Evolutionary conservation across 2,888 invertebrate species (phyloP).

Genomic region (Vanessa cardui): DNA sequence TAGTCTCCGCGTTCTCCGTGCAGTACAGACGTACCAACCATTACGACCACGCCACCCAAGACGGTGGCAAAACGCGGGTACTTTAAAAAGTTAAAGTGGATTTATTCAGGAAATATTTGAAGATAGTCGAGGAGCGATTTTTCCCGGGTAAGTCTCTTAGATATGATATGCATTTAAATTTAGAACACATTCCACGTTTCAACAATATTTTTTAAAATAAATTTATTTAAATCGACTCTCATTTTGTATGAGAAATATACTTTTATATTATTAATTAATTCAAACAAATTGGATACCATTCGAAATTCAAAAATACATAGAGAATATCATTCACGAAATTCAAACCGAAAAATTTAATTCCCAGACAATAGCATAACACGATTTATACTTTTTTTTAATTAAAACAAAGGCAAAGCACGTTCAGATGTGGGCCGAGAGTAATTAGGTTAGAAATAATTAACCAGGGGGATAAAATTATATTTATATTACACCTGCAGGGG

Average conservation of each 20-base stretch:
- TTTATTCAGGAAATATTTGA: conserved; percentile 49
- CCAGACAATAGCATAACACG: not conserved
- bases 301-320: too few relatives aligned
- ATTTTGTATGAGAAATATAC: not conserved
- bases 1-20: conserved; percentile 30
- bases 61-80: conserved; percentile 42
- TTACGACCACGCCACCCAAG: conserved; percentile 34
- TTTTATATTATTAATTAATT: not conserved
- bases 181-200: not conserved
- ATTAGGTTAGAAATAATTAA: conserved; percentile 77
- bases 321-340: not conserved
- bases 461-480: conserved; percentile 39
- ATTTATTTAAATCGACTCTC: conserved; percentile 2
- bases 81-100: conserved; percentile 48
- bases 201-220: conserved; percentile 36
- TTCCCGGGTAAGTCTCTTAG: conserved; percentile 46
- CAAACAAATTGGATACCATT: not conserved
- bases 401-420: conserved; percentile 44
- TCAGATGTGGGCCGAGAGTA: conserved; percentile 44
- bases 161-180: conserved; percentile 1
- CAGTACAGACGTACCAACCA: conserved; percentile 14
- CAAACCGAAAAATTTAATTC: not conserved
- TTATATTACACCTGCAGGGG: conserved; percentile 28
- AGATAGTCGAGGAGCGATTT: conserved; percentile 47
- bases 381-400: conserved; percentile 22